phyloP scores from a whole-genome alignment of 2,113 vertebrate genomes.

The Ceuthmochares aereus region DNA sequence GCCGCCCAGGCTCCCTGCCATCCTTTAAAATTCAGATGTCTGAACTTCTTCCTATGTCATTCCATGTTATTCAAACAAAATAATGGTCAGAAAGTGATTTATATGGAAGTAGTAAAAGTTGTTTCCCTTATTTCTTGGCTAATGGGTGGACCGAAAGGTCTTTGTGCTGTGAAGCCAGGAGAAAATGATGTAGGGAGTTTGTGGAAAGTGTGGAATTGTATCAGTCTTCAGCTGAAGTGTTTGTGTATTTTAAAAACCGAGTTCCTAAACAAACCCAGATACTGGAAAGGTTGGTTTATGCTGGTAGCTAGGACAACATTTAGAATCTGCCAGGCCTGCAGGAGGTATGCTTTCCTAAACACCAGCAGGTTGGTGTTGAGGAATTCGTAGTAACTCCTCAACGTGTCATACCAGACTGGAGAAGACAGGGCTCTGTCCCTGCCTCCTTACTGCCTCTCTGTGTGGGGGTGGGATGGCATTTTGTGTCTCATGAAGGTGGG shows the following conservation, averaged over 20 bases:
- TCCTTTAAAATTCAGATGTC: background rate
- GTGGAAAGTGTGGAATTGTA: background rate
- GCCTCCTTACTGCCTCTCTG: background rate
- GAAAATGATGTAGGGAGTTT: background rate
- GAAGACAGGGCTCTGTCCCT: background rate
- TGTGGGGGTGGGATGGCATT: background rate
- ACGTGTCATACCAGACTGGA: too few relatives aligned
- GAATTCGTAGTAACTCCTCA: background rate
- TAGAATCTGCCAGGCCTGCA: background rate
- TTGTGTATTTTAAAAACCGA: background rate
- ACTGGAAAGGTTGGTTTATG: background rate
- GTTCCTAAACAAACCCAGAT: background rate
- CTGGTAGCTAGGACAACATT: background rate
- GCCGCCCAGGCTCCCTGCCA: background rate
- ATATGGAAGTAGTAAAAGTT: background rate
- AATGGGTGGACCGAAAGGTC: background rate
- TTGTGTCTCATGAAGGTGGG: background rate
- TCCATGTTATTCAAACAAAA: background rate
- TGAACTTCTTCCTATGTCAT: background rate
- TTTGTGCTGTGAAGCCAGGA: background rate
- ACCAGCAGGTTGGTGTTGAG: background rate
- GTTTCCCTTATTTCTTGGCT: background rate
- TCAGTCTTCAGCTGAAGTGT: background rate
- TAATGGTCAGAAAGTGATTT: background rate
- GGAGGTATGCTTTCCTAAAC: background rate